These are phyloP conservation scores for Periplaneta americana DNA, from an alignment of 1,140 invertebrate species.

Conservation along the genomic window DNA sequence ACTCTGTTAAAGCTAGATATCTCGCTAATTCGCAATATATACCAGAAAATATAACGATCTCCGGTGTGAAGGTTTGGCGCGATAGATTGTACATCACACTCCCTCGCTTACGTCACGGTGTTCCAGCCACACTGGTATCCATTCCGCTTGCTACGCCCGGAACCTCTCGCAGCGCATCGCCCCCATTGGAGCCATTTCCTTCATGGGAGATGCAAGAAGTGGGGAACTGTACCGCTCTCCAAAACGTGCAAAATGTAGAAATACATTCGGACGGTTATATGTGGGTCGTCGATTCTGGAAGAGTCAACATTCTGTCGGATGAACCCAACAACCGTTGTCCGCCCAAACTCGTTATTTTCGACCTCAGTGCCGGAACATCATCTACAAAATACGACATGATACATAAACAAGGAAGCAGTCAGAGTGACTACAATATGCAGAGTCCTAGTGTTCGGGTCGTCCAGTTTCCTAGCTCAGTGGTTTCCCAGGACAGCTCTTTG, in stretches of 20 bases:
- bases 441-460: conserved; percentile 30
- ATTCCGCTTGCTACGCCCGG: conserved; percentile 38
- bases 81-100: conserved; percentile 55
- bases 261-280: conserved; percentile 61
- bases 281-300: conserved; percentile 65
- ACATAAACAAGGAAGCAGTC: neutral
- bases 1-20: conserved; percentile 37
- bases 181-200: conserved; percentile 56
- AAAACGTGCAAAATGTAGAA: conserved; percentile 64
- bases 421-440: neutral
- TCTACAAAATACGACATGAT: neutral
- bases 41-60: conserved; percentile 52
- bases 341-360: conserved; percentile 58
- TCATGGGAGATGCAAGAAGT: conserved; percentile 57
- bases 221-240: conserved; percentile 53
- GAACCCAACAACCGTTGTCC: conserved; percentile 45
- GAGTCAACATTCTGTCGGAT: conserved; percentile 41
- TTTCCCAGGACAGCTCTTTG: conserved; percentile 45
- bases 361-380: conserved; percentile 38
- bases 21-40: conserved; percentile 45
- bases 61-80: conserved; percentile 56
- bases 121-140: conserved; percentile 57
- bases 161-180: conserved; percentile 39
- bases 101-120: conserved; percentile 55
- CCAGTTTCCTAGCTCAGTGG: conserved; percentile 46